Evolutionary conservation across 92 coral and sea anemone genomes (phyloP).

Genomic region (Anthopleura xanthogrammica): DNA sequence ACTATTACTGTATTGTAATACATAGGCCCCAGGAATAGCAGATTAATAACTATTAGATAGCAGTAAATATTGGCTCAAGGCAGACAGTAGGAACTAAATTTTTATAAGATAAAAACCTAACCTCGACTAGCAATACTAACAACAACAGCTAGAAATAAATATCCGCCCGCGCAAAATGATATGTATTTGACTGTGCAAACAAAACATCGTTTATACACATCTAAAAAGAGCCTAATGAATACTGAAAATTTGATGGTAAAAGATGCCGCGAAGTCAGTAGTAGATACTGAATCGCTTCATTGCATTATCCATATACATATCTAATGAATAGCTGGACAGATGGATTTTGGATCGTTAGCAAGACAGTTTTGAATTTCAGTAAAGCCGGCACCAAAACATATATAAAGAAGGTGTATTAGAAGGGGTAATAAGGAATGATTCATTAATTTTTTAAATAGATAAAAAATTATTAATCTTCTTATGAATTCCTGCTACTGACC

Average conservation of each 20-base stretch:
- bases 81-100: not conserved
- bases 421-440: not conserved
- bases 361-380: not conserved
- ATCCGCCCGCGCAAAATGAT: not conserved
- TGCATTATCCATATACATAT: not conserved
- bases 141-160: not conserved
- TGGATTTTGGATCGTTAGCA: not conserved
- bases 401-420: too few species aligned
- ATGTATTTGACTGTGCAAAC: not conserved
- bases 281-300: too few species aligned
- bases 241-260: not conserved
- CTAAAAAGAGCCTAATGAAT: not conserved
- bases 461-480: too few species aligned
- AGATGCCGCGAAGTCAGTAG: not conserved
- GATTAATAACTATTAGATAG: not conserved
- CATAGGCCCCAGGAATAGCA: not conserved
- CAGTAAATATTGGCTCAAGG: not conserved
- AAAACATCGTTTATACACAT: not conserved
- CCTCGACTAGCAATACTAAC: not conserved
- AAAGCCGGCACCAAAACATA: too few species aligned
- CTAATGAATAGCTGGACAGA: not conserved
- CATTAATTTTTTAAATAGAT: too few species aligned
- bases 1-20: not conserved
- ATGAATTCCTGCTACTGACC: too few species aligned
- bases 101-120: not conserved